Percentiles rank a stretch among this genome's conserved stretches.
Conservation (phyloP, 2,113 vertebrate genomes). For the Mastomys natalensis region DNA sequence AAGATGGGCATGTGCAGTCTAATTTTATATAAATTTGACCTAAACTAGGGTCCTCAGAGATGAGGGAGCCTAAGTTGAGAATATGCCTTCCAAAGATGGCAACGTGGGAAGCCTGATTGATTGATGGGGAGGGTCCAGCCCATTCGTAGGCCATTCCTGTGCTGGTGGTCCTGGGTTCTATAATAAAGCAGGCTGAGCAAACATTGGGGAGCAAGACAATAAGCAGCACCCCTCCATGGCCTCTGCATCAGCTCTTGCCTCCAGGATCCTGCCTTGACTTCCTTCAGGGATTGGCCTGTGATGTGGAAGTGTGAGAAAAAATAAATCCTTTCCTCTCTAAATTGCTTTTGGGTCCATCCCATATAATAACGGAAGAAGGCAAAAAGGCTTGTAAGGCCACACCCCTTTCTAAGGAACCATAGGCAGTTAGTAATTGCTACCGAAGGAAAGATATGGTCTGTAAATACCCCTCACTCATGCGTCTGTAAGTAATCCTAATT, state of each 20-base stretch:
- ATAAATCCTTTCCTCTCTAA: background rate
- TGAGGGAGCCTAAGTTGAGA: background rate
- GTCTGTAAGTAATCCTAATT: background rate
- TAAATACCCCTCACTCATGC: background rate
- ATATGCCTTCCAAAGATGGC: background rate
- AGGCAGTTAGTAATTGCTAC: background rate
- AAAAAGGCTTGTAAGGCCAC: background rate
- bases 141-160: background rate
- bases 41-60: background rate
- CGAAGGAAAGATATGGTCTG: too few species aligned
- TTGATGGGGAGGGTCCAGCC: background rate
- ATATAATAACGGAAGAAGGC: background rate
- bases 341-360: background rate
- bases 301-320: background rate
- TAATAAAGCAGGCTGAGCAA: background rate
- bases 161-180: background rate
- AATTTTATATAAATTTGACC: background rate
- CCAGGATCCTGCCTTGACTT: background rate
- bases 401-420: background rate
- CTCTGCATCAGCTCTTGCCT: background rate
- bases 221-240: background rate
- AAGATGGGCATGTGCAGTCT: too few species aligned
- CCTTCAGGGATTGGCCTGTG: background rate
- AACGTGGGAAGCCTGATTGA: background rate
- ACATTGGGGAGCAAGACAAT: background rate